phyloP scores from a whole-genome alignment of 2,888 invertebrate genomes.

The Ptychoptera albimana region DNA sequence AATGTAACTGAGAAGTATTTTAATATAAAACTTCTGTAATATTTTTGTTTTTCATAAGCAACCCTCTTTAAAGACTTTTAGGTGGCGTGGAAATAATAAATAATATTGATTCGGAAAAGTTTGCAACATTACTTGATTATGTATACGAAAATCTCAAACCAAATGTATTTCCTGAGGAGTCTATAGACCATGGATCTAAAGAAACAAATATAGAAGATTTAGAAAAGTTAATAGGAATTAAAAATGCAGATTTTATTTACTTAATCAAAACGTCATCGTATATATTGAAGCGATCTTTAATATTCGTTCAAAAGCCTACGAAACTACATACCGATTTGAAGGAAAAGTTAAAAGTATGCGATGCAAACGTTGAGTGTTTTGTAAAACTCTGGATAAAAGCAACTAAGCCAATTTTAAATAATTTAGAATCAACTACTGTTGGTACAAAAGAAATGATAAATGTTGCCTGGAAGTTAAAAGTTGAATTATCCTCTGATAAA shows the following conservation, averaged over 20 bases:
- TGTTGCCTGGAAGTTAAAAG: conserved; percentile 38
- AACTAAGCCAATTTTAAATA: conserved; percentile 35
- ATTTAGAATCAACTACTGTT: conserved; percentile 27
- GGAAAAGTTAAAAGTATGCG: conserved; percentile 32
- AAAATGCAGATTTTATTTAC: conserved; percentile 22
- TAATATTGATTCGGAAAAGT: no score
- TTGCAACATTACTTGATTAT: no score
- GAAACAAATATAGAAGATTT: conserved; percentile 27
- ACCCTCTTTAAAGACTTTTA: no score
- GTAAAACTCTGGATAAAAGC: conserved; percentile 36
- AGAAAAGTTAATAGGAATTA: conserved; percentile 25
- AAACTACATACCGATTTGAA: conserved; percentile 33
- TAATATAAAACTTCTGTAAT: no score
- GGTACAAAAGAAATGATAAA: conserved; percentile 33
- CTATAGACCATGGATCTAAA: conserved; percentile 4
- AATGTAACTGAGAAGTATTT: no score
- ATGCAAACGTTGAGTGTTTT: conserved; percentile 38
- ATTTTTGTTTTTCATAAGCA: no score
- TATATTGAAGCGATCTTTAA: conserved; percentile 33
- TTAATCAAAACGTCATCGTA: conserved; percentile 31
- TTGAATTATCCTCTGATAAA: conserved; percentile 34
- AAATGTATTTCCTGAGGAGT: conserved; percentile 12
- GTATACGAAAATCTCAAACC: no score
- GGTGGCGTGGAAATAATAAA: no score
- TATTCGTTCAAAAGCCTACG: conserved; percentile 37